Percentiles rank a stretch among this genome's conserved stretches.
phyloP scores from a whole-genome alignment of 2,113 vertebrate genomes.

The Hylia prasina region DNA sequence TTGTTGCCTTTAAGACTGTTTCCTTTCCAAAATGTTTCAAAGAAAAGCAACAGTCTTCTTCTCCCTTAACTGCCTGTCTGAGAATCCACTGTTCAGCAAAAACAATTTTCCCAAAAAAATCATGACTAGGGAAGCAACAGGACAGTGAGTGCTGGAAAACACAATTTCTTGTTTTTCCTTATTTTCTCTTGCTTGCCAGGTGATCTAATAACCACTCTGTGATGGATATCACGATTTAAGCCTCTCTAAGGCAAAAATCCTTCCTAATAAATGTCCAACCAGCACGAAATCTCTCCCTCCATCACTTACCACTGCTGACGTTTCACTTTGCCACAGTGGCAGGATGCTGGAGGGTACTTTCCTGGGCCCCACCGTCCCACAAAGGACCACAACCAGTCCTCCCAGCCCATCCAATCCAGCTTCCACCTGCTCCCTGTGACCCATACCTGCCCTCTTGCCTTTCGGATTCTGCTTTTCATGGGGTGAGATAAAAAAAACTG shows the following conservation, averaged over 20 bases:
- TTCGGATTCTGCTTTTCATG: neutral
- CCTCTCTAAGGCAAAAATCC: neutral
- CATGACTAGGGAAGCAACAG: neutral
- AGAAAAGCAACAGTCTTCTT: neutral
- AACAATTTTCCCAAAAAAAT: neutral
- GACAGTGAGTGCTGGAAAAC: neutral
- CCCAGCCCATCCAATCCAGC: neutral
- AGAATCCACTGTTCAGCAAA: neutral
- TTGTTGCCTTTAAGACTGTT: slow-evolving; percentile 2
- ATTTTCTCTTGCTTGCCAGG: neutral
- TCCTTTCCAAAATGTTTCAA: neutral
- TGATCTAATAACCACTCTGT: neutral
- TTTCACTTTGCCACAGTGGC: neutral
- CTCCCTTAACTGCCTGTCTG: neutral
- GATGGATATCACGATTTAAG: neutral
- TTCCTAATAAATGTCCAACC: neutral
- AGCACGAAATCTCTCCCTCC: neutral
- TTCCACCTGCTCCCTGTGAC: neutral
- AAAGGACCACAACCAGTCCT: neutral
- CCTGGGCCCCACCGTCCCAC: rapidly evolving
- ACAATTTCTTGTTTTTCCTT: neutral
- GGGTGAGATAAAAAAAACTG: neutral
- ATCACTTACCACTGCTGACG: rapidly evolving
- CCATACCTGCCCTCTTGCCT: neutral
- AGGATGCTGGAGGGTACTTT: neutral